A percentile compares a stretch with the other conserved stretches of the same genome.
Evolutionary conservation across 2,113 vertebrate species (phyloP).

Genomic region (Erpornis zantholeuca): DNA sequence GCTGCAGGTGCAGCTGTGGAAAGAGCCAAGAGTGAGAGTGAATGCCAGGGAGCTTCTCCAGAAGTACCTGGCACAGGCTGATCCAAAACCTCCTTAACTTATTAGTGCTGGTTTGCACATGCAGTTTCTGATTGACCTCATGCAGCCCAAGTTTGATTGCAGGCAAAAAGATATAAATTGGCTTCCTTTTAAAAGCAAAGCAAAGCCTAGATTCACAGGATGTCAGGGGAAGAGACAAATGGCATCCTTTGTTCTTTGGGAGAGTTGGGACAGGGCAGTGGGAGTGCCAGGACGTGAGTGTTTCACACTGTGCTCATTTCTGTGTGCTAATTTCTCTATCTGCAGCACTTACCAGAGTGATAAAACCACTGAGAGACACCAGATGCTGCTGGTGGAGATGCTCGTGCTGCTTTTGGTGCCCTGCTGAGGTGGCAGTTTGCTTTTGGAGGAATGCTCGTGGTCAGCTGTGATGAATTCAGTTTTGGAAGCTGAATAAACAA

Average conservation of each 20-base stretch:
- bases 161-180: neutral
- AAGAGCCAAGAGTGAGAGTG: neutral
- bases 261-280: neutral
- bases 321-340: neutral
- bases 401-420: neutral
- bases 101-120: neutral
- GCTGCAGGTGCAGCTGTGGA: neutral
- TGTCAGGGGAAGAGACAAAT: neutral
- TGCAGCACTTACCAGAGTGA: neutral
- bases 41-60: neutral
- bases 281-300: neutral
- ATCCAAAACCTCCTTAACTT: neutral
- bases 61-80: neutral
- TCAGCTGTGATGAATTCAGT: neutral
- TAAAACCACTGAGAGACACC: neutral
- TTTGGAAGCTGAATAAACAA: neutral
- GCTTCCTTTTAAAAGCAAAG: neutral
- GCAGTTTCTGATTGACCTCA: neutral
- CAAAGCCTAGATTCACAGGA: neutral
- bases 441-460: neutral
- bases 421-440: neutral
- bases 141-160: neutral
- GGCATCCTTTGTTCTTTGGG: neutral
- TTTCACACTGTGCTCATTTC: neutral
- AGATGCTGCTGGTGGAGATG: conserved; percentile 34